Percentiles rank a stretch among this genome's conserved stretches.
Conservation (phyloP, 2,888 invertebrate species). For the Tachystola acroxantha region DNA sequence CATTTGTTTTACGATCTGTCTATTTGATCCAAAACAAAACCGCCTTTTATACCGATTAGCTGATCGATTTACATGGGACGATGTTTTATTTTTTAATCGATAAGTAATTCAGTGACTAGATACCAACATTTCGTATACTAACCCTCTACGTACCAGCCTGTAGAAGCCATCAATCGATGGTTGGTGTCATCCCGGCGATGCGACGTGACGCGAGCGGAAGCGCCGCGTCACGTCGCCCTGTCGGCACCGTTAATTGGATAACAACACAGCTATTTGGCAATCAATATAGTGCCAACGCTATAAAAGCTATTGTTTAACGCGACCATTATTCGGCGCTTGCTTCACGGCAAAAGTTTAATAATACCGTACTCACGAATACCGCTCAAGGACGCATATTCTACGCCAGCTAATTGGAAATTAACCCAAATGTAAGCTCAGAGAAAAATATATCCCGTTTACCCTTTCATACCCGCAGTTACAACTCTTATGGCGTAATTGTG, state of each 20-base stretch:
- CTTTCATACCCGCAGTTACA: neutral
- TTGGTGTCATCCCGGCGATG: conserved; percentile 22
- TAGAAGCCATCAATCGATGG: conserved; percentile 34
- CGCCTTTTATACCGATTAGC: too few species aligned
- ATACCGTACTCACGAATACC: conserved; percentile 16
- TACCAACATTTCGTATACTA: too few species aligned
- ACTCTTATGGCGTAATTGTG: neutral
- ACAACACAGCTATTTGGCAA: conserved; percentile 26
- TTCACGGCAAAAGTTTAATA: conserved; percentile 9
- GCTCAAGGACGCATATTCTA: conserved; percentile 14
- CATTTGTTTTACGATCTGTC: too few species aligned
- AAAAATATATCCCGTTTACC: neutral
- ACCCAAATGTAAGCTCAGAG: conserved; percentile 2
- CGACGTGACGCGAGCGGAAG: conserved; percentile 9
- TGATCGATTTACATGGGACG: too few species aligned
- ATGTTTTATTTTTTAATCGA: too few species aligned
- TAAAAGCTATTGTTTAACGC: conserved; percentile 22
- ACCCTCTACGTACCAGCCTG: too few species aligned
- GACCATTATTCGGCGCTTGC: conserved; percentile 17
- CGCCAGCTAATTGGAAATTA: conserved; percentile 9
- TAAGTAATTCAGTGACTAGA: too few species aligned
- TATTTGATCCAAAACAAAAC: too few species aligned
- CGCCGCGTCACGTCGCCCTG: conserved; percentile 20
- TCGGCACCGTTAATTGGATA: conserved; percentile 33
- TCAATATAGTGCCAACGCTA: conserved; percentile 16